These are phyloP conservation scores for Musca domestica DNA, from an alignment of 1,140 invertebrate species.

Conservation along the genomic window DNA sequence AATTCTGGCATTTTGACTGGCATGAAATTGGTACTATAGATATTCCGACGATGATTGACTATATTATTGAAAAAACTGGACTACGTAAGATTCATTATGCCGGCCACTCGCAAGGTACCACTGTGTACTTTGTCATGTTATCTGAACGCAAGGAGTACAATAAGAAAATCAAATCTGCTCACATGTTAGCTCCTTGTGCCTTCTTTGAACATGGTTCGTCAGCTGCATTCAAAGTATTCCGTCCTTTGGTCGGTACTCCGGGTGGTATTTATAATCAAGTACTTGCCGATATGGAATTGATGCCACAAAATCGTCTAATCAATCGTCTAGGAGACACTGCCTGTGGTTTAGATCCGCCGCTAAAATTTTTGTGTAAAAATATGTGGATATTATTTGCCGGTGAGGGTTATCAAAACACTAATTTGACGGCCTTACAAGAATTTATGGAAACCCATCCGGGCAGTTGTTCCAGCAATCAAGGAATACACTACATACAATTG, in stretches of 20 bases:
- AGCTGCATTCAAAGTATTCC: background rate
- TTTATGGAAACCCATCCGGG: slow-evolving; percentile 47
- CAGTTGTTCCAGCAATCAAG: slow-evolving; percentile 42
- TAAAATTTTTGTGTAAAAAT: slow-evolving; percentile 29
- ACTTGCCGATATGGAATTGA: slow-evolving; percentile 47
- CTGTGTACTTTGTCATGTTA: slow-evolving; percentile 62
- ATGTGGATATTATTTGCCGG: slow-evolving; percentile 47
- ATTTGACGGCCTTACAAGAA: slow-evolving; percentile 37
- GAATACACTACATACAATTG: slow-evolving; percentile 37
- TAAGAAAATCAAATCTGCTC: slow-evolving; percentile 56
- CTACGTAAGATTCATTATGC: slow-evolving; percentile 59
- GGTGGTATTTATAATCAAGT: slow-evolving; percentile 34
- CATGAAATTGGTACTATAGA: slow-evolving; percentile 64
- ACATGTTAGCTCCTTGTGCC: slow-evolving; percentile 62
- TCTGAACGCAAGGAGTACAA: slow-evolving; percentile 64
- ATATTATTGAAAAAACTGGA: slow-evolving; percentile 55
- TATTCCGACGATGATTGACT: slow-evolving; percentile 60
- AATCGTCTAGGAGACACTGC: slow-evolving; percentile 43
- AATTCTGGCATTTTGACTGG: slow-evolving; percentile 63
- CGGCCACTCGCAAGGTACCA: slow-evolving; percentile 66
- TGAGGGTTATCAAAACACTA: slow-evolving; percentile 34
- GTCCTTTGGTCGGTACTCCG: slow-evolving; percentile 26
- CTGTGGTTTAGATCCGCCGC: slow-evolving; percentile 52
- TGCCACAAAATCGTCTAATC: slow-evolving; percentile 38
- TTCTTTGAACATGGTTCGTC: slow-evolving; percentile 48